These are phyloP conservation scores for Fistularia commersonii DNA, from an alignment of 2,797 vertebrate species.

Conservation along the genomic window DNA sequence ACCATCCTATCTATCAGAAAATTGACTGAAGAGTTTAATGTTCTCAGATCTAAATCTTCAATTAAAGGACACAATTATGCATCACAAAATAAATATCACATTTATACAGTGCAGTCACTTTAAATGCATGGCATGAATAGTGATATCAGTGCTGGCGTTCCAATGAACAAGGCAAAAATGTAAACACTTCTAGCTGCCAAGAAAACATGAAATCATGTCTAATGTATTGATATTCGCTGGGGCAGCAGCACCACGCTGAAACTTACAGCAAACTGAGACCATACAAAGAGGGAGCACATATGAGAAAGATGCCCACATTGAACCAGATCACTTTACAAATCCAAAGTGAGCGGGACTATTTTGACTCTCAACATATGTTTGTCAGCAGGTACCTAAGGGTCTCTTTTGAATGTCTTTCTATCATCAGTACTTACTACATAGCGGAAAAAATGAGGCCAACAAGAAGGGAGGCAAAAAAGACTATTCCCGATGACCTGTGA, in stretches of 20 bases:
- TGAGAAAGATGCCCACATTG: slow-evolving; percentile 14
- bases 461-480: slow-evolving; percentile 40
- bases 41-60: slow-evolving; percentile 52
- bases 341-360: slow-evolving; percentile 46
- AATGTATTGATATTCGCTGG: slow-evolving; percentile 27
- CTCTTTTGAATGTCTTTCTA: slow-evolving; percentile 40
- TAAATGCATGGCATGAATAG: slow-evolving; percentile 46
- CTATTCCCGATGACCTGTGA: slow-evolving; percentile 58
- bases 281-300: slow-evolving; percentile 27
- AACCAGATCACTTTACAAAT: slow-evolving; percentile 28
- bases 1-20: slow-evolving; percentile 49
- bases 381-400: slow-evolving; percentile 64
- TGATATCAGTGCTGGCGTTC: slow-evolving; percentile 54
- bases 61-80: slow-evolving; percentile 53
- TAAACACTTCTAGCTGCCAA: slow-evolving; percentile 63
- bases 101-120: slow-evolving; percentile 55
- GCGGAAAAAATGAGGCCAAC: slow-evolving; percentile 40
- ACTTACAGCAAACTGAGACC: slow-evolving; percentile 23
- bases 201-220: slow-evolving; percentile 41
- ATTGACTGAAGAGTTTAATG: slow-evolving; percentile 52
- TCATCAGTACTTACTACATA: slow-evolving; percentile 25
- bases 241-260: slow-evolving; percentile 8
- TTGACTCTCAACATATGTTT: slow-evolving; percentile 52
- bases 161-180: slow-evolving; percentile 56
- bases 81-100: slow-evolving; percentile 58